Evolutionary conservation across 2,888 invertebrate species (phyloP).

Genomic region (Tenthredo mesomela): DNA sequence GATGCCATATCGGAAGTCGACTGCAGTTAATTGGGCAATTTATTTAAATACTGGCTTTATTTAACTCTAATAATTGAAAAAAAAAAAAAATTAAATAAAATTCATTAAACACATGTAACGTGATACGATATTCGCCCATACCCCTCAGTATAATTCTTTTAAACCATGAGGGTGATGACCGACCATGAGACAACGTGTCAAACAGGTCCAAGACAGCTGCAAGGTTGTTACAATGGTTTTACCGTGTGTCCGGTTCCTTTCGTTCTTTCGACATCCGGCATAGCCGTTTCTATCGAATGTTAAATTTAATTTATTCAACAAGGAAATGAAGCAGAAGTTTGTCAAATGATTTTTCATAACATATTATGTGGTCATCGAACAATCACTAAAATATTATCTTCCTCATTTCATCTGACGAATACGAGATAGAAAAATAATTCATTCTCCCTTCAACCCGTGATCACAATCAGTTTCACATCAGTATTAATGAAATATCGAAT

Average conservation of each 20-base stretch:
- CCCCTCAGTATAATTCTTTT: conserved; percentile 17
- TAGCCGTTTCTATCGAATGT: not conserved
- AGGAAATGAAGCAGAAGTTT: conserved; percentile 12
- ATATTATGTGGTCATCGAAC: not conserved
- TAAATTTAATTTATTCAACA: conserved; percentile 2
- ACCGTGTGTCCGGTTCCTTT: conserved; percentile 50
- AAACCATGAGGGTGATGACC: conserved; percentile 53
- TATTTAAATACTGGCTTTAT: not conserved
- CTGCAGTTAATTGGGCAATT: not conserved
- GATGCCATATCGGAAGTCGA: not conserved
- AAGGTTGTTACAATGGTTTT: conserved; percentile 39
- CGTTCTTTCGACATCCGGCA: conserved; percentile 48
- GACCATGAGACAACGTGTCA: conserved; percentile 52
- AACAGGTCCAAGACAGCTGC: conserved; percentile 48
- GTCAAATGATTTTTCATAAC: not conserved
- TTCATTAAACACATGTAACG: not conserved
- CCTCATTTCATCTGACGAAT: not conserved
- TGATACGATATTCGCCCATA: not conserved
- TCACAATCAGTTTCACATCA: not conserved
- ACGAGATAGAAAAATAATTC: not conserved
- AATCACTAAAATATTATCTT: not conserved
- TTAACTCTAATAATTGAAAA: not conserved
- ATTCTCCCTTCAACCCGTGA: not conserved
- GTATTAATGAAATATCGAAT: not conserved
- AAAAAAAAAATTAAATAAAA: not conserved